Conservation (phyloP, 2,888 invertebrate species). For the Druceiella hillmani region DNA sequence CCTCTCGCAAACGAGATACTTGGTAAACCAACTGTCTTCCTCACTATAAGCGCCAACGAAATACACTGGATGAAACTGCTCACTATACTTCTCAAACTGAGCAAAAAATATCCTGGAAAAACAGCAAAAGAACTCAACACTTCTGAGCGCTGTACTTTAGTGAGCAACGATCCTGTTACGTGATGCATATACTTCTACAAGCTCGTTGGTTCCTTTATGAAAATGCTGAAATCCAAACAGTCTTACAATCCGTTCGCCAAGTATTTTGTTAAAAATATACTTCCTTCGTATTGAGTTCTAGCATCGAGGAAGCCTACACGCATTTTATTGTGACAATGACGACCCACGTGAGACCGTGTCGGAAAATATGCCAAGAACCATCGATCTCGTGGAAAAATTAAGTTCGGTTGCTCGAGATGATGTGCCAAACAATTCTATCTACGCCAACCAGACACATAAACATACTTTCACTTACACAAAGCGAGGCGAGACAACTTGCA, state of each 20-base stretch:
- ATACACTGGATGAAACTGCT: conserved; percentile 30
- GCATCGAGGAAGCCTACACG: conserved; percentile 33
- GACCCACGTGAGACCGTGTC: conserved; percentile 29
- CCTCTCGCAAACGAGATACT: conserved; percentile 30
- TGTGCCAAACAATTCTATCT: conserved; percentile 25
- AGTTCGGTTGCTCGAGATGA: conserved; percentile 27
- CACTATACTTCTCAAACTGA: conserved; percentile 29
- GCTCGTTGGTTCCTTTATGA: conserved; percentile 27
- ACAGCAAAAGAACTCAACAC: conserved; percentile 22
- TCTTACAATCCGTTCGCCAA: conserved; percentile 28
- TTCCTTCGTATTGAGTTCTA: conserved; percentile 34
- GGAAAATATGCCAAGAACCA: conserved; percentile 29
- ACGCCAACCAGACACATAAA: conserved; percentile 29
- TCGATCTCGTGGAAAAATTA: conserved; percentile 29
- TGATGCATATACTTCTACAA: conserved; percentile 30
- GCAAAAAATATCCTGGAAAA: conserved; percentile 25
- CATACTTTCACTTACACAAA: conserved; percentile 29
- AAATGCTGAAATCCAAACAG: conserved; percentile 26
- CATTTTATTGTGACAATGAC: no score
- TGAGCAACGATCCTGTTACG: conserved; percentile 29
- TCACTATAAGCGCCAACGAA: conserved; percentile 34
- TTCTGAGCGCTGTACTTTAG: conserved; percentile 23
- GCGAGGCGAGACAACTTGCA: conserved; percentile 27
- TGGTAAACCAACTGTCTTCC: conserved; percentile 30
- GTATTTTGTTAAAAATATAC: conserved; percentile 28